Conservation (phyloP, 2,888 invertebrate species). For the Synergus laeviventris region DNA sequence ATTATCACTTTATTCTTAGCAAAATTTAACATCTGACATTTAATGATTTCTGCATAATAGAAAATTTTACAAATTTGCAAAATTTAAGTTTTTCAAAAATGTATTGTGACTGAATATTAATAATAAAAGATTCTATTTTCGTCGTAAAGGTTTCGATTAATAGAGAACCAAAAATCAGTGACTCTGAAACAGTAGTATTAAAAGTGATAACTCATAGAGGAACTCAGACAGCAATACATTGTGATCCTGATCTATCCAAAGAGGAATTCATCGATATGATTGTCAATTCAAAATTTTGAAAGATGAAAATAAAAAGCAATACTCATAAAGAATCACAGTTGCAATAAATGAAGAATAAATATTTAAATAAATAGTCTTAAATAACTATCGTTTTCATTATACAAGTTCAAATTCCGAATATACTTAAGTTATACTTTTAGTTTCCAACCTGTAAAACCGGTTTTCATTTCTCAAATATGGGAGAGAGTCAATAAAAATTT, state of each 20-base stretch:
- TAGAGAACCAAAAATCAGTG: constrained; percentile 56
- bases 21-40: neutral
- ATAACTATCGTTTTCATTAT: neutral
- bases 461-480: neutral
- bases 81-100: neutral
- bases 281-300: constrained; percentile 43
- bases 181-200: constrained; percentile 53
- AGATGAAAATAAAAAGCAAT: neutral
- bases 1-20: neutral
- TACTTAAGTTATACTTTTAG: neutral
- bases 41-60: neutral
- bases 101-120: neutral
- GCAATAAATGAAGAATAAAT: neutral
- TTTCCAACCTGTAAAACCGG: neutral
- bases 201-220: constrained; percentile 60
- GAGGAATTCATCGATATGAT: constrained; percentile 59
- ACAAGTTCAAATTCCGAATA: neutral
- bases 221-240: constrained; percentile 63
- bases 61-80: neutral
- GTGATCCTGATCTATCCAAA: constrained; percentile 54
- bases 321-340: neutral
- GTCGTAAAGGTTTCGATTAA: neutral
- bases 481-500: neutral
- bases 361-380: neutral
- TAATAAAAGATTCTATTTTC: neutral